Conservation (phyloP, 2,113 vertebrate species). For the Lophotis ruficrista region DNA sequence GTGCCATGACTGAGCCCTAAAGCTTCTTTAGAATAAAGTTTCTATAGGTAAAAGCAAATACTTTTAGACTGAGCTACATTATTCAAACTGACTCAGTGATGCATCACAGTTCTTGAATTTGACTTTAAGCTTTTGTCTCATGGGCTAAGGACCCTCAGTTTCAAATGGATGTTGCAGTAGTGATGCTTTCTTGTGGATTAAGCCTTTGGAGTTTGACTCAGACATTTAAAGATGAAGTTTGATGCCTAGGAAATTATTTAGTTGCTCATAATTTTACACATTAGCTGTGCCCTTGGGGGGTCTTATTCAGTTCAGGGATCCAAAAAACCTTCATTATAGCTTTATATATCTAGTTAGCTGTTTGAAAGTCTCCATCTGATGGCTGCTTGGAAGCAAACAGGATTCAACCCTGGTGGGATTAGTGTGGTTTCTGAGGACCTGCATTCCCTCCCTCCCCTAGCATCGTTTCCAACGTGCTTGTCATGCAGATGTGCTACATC, state of each 20-base stretch:
- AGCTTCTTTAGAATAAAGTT: background rate
- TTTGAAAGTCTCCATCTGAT: background rate
- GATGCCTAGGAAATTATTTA: background rate
- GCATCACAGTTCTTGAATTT: background rate
- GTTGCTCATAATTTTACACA: background rate
- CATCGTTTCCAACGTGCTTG: rapidly evolving
- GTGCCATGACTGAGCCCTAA: background rate
- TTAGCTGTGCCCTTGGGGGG: background rate
- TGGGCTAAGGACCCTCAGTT: background rate
- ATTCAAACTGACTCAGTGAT: background rate
- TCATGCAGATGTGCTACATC: background rate
- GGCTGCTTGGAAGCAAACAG: background rate
- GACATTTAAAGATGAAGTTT: background rate
- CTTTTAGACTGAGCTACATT: background rate
- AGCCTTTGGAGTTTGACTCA: background rate
- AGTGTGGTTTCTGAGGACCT: background rate
- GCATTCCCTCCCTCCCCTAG: background rate
- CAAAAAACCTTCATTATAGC: background rate
- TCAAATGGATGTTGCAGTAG: background rate
- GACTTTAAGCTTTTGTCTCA: background rate
- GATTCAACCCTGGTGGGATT: background rate
- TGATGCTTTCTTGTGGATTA: background rate
- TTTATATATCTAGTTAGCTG: background rate
- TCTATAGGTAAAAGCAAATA: background rate
- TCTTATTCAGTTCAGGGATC: background rate